Base-by-base conservation (phyloP, 2,888 invertebrate species). In the Spialia ferax region DNA sequence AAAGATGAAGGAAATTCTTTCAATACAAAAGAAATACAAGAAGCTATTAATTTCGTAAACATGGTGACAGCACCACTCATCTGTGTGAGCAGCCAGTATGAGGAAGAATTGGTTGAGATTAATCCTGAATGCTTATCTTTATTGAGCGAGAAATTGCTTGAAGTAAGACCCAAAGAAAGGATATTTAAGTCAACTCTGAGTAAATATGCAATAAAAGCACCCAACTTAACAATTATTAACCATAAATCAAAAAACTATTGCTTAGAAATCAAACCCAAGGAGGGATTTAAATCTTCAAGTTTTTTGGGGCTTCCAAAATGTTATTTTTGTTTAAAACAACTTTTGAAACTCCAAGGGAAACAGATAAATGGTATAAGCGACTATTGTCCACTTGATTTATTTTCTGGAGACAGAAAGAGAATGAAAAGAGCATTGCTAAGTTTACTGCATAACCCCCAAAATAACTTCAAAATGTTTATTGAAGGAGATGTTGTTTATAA, bases 311-410 rank as follows among this genome's bases (percentile, higher is more conserved):
- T 85, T 70, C 81, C 84, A 1, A 94, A 91, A 76, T 95, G 95
- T 77, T 94, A 95, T 76, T 95, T 91, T 76, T 94, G 95, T 75
- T 77, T 95, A 50, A 95, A 95, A 79, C 95, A 95, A 75, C 89
- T 88, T 83, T 74, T 88, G 48, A 94, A 96, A 93, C 76, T 95
- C 67, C 86, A 93, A 78, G 84, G 92, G 32, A 88, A 91, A n/a
- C 86, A 94, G 69, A 95, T 95, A 70, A 75, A 83, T 32, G 76
- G 78, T 4, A 85, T 89, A 50, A 96, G 96, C 78, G 81, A 85
- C n/a, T 97, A 96, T 79, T 97, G 97, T 76, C 97, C 97, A 0
- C 81, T 96, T 66, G 95, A 96, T 80, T 87, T 97, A 35, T 97
- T 96, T 87, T 96, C 96, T 70, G 96, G 96, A 50, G 84, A 94